Percentiles rank a stretch among this genome's conserved stretches.
Evolutionary conservation across 1,140 invertebrate species (phyloP).

Genomic region (Holcopasites calliopsidis): DNA sequence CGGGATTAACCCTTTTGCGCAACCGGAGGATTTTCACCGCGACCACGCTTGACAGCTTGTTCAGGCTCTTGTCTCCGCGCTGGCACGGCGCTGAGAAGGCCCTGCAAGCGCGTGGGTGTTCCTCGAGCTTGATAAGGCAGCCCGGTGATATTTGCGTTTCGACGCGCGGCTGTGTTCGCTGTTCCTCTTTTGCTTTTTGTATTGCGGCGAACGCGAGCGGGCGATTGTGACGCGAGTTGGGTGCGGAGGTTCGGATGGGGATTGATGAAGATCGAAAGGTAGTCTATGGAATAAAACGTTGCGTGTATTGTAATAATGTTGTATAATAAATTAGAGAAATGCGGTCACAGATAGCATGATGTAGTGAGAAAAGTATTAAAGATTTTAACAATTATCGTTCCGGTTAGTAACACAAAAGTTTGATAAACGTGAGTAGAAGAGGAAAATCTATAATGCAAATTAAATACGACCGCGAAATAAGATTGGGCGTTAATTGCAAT

Average conservation of each 20-base stretch:
- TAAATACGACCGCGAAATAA: no score
- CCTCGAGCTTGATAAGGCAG: neutral
- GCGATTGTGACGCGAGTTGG: neutral
- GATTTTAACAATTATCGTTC: neutral
- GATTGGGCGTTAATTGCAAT: no score
- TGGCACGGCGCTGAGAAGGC: neutral
- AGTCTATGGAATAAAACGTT: no score
- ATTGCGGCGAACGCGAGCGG: neutral
- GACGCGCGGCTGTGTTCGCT: neutral
- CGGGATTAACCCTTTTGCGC: slow-evolving; percentile 21
- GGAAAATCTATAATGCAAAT: no score
- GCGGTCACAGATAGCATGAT: neutral
- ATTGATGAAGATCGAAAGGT: neutral
- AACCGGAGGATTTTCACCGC: slow-evolving; percentile 4
- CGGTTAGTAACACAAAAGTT: no score
- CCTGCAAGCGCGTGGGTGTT: slow-evolving; percentile 15
- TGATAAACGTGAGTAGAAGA: no score
- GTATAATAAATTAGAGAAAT: neutral
- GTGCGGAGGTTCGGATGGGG: neutral
- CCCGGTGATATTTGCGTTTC: neutral
- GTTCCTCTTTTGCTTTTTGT: neutral
- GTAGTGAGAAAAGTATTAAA: neutral
- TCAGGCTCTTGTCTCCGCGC: neutral
- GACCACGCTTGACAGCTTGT: slow-evolving; percentile 23
- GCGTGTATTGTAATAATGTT: neutral